Evolutionary conservation across 2,113 vertebrate species (phyloP).

Genomic region (Seriola quinqueradiata): DNA sequence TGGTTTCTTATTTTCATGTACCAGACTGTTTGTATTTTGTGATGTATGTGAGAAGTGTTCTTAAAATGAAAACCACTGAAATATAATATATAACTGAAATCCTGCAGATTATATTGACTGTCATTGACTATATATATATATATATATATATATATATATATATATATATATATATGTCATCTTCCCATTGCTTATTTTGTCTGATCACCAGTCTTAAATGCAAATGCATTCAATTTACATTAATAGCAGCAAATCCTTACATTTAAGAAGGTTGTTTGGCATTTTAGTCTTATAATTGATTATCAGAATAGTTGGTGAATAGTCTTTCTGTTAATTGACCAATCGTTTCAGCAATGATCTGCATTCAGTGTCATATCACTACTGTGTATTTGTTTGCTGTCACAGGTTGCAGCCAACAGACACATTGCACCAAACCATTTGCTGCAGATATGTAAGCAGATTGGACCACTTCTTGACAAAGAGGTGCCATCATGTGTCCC

Average conservation of each 20-base stretch:
- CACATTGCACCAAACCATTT: constrained; percentile 96
- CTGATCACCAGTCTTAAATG: no score
- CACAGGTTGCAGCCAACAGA: constrained; percentile 92
- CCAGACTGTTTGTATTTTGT: not conserved
- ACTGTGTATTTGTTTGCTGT: constrained; percentile 42
- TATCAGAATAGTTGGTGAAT: not conserved
- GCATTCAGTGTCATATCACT: not conserved
- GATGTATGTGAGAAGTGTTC: not conserved
- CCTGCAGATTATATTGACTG: not conserved
- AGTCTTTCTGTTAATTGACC: not conserved
- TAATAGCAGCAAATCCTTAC: not conserved
- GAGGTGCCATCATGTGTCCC: constrained; percentile 94
- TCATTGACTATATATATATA: no score
- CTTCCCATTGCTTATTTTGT: no score
- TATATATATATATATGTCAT: no score
- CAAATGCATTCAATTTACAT: no score
- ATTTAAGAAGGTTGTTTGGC: not conserved
- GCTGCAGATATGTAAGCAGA: constrained; percentile 93
- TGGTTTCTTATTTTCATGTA: not conserved
- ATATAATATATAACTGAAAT: not conserved
- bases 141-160: no score
- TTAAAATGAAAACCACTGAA: not conserved
- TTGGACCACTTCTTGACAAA: constrained; percentile 94
- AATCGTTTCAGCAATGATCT: not conserved
- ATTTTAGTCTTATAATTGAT: not conserved